These are phyloP conservation scores for Prietella phreatophila DNA, from an alignment of 2,113 vertebrate species.

Conservation along the genomic window DNA sequence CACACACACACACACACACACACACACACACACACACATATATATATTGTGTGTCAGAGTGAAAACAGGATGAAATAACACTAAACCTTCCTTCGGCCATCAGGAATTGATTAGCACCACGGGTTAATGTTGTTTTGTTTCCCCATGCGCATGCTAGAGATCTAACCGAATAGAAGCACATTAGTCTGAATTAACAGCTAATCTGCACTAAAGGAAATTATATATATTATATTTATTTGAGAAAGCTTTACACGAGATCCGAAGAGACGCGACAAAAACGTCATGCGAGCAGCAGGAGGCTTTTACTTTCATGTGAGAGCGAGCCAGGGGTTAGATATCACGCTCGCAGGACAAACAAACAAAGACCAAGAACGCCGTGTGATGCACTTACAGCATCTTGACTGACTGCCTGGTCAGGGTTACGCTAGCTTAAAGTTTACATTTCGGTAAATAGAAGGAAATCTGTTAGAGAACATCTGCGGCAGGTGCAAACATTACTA, in stretches of 20 bases:
- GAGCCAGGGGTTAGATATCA: neutral
- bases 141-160: neutral
- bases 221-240: neutral
- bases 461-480: neutral
- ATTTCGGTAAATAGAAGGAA: neutral
- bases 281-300: too few species aligned
- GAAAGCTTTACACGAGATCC: neutral
- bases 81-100: neutral
- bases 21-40: neutral
- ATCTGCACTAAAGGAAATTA: neutral
- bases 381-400: neutral
- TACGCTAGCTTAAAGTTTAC: neutral
- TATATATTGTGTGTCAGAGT: neutral
- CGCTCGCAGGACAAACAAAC: neutral
- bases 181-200: neutral
- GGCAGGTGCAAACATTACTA: neutral
- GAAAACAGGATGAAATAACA: neutral
- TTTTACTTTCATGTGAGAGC: too few species aligned
- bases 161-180: neutral
- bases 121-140: neutral
- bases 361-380: neutral
- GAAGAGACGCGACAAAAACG: neutral
- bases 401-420: neutral
- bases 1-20: neutral
- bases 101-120: neutral